Evolutionary conservation across 1,140 invertebrate species (phyloP), one percentile per base, ranked within the genome.

Genomic region (Bombus breviceps): DNA sequence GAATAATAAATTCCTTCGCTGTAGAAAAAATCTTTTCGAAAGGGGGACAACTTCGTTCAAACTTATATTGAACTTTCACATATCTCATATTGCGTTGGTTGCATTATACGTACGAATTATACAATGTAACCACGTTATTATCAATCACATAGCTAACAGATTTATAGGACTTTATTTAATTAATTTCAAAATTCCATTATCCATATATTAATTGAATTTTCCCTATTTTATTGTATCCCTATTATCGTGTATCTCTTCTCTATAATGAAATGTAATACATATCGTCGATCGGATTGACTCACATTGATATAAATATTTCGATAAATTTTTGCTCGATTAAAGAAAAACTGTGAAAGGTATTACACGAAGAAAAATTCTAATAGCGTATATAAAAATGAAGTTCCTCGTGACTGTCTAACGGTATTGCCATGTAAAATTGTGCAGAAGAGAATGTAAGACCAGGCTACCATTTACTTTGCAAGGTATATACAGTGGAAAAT

Each of bases 21-120:
- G 68, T 22, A 5, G 43, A 53, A 69, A 80, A 69, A 53, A 57
- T 37, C 43, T 32, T 69, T 69, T 80, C 32, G 64, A 80, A 80
- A 80, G 34, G 78, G 9, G 78, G 78, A 80, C 78, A 80, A 41
- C 57, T 18, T 43, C 25, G 13, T 69, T 80, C 10, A 13, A 62
- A 53, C 43, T 69, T 69, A 32, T 6, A 3, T 13, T 28, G 25
- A 69, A 80, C 78, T 80, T 80, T 80, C 78, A 80, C 78, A 69
- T 79, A 79, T 80, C 53, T 69, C 77, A 39, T 80, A n/a, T 37
- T 15, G 39, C 37, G 1, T 25, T 41, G 15, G 2, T 28, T 37
- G 10, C 64, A 69, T 10, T 22, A 15, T 64, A 62, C 3, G 10
- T 62, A 0, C 10, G 41, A 64, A 64, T 32, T 10, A 32, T 5